These are phyloP conservation scores for Schrankia costaestrigalis DNA, from an alignment of 2,888 invertebrate genomes.

Conservation along the genomic window DNA sequence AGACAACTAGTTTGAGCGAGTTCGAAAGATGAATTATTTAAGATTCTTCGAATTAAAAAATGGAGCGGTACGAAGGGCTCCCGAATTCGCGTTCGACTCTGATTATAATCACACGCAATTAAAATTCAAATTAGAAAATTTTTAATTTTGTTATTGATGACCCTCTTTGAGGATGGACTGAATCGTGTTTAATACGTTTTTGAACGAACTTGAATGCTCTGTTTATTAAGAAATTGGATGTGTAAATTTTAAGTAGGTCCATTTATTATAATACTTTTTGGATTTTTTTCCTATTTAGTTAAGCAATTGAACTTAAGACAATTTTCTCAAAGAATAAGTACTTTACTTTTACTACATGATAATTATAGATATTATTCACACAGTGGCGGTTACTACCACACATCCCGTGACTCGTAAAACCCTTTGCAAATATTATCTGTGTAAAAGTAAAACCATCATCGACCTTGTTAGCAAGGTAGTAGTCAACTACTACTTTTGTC, in stretches of 20 bases:
- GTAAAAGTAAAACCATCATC: no score
- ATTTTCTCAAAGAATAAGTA: no score
- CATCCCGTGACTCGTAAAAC: no score
- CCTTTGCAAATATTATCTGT: no score
- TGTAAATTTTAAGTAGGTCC: slow-evolving; percentile 53
- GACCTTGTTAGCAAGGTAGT: no score
- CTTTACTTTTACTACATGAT: no score
- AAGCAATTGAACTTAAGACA: slow-evolving; percentile 1
- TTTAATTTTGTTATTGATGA: slow-evolving; percentile 80
- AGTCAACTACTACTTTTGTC: no score
- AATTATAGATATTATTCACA: no score
- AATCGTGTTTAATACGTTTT: slow-evolving; percentile 68
- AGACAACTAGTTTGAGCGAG: slow-evolving; percentile 61
- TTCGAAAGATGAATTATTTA: slow-evolving; percentile 69
- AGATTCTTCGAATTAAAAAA: slow-evolving; percentile 63
- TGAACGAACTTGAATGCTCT: slow-evolving; percentile 46
- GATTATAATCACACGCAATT: slow-evolving; percentile 79
- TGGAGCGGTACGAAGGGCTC: slow-evolving; percentile 48
- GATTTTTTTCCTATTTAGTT: slow-evolving; percentile 6
- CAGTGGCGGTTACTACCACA: no score
- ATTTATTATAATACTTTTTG: slow-evolving; percentile 26
- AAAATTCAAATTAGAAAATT: slow-evolving; percentile 79
- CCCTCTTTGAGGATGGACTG: slow-evolving; percentile 64
- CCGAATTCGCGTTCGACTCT: slow-evolving; percentile 66
- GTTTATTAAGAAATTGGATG: slow-evolving; percentile 56